Evolutionary conservation across 2,888 invertebrate species (phyloP).

Genomic region (Stenurella melanura): DNA sequence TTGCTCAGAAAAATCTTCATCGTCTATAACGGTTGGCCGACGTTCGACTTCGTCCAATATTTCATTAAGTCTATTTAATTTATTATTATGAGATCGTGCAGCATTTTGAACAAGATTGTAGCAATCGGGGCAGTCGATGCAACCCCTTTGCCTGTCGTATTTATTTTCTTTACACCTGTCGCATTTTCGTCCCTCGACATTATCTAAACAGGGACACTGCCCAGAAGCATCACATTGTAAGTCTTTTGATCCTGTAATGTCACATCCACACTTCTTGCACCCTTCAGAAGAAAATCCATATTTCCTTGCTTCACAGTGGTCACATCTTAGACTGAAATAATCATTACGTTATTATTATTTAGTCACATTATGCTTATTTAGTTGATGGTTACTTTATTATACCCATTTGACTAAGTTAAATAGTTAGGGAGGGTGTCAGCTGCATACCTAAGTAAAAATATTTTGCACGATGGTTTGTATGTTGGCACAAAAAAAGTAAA

Average conservation of each 20-base stretch:
- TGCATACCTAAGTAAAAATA: too few relatives aligned
- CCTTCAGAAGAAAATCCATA: constrained; percentile 90
- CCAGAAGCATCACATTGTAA: constrained; percentile 91
- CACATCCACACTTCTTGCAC: constrained; percentile 91
- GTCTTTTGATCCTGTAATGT: constrained; percentile 89
- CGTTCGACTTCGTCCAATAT: constrained; percentile 90
- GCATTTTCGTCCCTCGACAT: constrained; percentile 95
- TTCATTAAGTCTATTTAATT: constrained; percentile 84
- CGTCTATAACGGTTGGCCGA: constrained; percentile 93
- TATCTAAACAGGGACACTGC: constrained; percentile 91
- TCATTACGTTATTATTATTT: too few relatives aligned
- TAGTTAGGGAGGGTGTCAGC: too few relatives aligned
- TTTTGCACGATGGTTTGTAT: too few relatives aligned
- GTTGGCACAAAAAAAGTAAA: too few relatives aligned
- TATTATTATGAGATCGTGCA: constrained; percentile 84
- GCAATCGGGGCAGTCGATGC: constrained; percentile 94
- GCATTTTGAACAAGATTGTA: constrained; percentile 95
- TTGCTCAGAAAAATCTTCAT: constrained; percentile 91
- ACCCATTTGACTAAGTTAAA: too few relatives aligned
- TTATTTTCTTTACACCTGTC: constrained; percentile 99
- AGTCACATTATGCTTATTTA: too few relatives aligned
- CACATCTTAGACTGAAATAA: constrained; percentile 81
- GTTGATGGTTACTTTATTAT: too few relatives aligned
- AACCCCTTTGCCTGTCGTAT: constrained; percentile 91
- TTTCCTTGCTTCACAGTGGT: constrained; percentile 85